These are phyloP conservation scores for Hycleus phaleratus DNA, from an alignment of 1,140 invertebrate genomes.

Conservation along the genomic window DNA sequence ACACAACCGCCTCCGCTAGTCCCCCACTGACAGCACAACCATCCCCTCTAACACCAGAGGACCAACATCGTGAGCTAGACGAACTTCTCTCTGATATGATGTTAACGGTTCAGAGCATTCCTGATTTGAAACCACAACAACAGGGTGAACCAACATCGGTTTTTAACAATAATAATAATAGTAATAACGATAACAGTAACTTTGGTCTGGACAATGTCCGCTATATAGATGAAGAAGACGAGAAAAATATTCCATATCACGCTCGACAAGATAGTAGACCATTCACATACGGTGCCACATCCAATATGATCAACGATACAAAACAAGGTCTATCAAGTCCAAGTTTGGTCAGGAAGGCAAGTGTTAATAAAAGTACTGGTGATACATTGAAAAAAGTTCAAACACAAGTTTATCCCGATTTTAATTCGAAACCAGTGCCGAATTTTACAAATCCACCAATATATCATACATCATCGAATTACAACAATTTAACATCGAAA, in stretches of 20 bases:
- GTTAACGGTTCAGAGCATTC: conserved; percentile 70
- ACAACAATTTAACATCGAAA: conserved; percentile 18
- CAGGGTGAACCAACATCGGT: conserved; percentile 34
- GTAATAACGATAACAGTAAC: conserved; percentile 21
- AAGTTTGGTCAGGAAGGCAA: conserved; percentile 62
- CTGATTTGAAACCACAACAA: conserved; percentile 46
- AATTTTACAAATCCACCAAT: conserved; percentile 25
- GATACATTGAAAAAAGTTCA: conserved; percentile 36
- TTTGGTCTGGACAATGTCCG: conserved; percentile 37
- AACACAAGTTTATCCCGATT: conserved; percentile 35
- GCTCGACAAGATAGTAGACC: conserved; percentile 70
- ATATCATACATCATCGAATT: conserved; percentile 22
- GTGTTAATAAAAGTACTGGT: conserved; percentile 39
- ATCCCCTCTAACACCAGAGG: conserved; percentile 39
- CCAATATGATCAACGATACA: conserved; percentile 43
- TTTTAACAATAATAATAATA: background rate
- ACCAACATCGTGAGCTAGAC: conserved; percentile 56
- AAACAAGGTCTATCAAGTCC: conserved; percentile 62
- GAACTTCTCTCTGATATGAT: conserved; percentile 74
- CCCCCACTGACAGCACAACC: conserved; percentile 38
- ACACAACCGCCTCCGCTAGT: conserved; percentile 39
- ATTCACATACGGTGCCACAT: conserved; percentile 67
- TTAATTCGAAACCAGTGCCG: conserved; percentile 22
- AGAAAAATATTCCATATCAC: conserved; percentile 71
- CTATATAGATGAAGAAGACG: conserved; percentile 43